phyloP scores from a whole-genome alignment of 2,888 invertebrate genomes.

The Hyposoter dolosus region DNA sequence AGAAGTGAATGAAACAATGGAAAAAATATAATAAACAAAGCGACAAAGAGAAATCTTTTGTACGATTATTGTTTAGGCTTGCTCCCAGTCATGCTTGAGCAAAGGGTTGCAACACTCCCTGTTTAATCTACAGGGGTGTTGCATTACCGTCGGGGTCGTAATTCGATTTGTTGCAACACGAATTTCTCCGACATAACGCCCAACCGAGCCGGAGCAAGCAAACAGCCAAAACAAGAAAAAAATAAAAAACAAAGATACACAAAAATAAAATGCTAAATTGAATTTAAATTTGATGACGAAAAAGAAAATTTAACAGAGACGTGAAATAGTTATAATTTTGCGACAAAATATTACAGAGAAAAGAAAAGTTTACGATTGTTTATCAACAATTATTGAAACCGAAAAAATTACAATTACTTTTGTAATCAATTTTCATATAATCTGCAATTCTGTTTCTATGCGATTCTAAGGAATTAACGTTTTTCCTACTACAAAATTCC shows the following conservation, averaged over 20 bases:
- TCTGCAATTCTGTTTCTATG: not conserved
- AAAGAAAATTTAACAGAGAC: not conserved
- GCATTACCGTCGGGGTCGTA: slow-evolving; percentile 72
- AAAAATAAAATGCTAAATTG: not conserved
- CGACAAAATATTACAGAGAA: not conserved
- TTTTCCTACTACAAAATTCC: too few relatives aligned
- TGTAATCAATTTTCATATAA: not conserved
- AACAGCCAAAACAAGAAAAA: slow-evolving; percentile 2
- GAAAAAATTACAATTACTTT: not conserved
- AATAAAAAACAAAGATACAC: not conserved
- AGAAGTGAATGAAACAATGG: not conserved
- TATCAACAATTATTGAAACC: not conserved
- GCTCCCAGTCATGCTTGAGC: slow-evolving; percentile 16
- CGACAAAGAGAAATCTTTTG: slow-evolving; percentile 2
- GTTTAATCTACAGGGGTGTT: slow-evolving; percentile 61
- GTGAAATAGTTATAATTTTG: not conserved
- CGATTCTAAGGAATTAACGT: not conserved
- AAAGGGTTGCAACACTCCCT: slow-evolving; percentile 21
- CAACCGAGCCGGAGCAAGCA: not conserved
- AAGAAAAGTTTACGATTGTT: not conserved
- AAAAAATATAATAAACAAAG: slow-evolving; percentile 8
- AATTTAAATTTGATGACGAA: not conserved
- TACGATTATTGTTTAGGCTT: slow-evolving; percentile 13
- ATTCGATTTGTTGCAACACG: slow-evolving; percentile 74
- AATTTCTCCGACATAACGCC: slow-evolving; percentile 52